Evolutionary conservation across 2,797 vertebrate genomes (phyloP), one percentile per base, ranked within the genome.

Genomic region (Euphonia xanthogaster): DNA sequence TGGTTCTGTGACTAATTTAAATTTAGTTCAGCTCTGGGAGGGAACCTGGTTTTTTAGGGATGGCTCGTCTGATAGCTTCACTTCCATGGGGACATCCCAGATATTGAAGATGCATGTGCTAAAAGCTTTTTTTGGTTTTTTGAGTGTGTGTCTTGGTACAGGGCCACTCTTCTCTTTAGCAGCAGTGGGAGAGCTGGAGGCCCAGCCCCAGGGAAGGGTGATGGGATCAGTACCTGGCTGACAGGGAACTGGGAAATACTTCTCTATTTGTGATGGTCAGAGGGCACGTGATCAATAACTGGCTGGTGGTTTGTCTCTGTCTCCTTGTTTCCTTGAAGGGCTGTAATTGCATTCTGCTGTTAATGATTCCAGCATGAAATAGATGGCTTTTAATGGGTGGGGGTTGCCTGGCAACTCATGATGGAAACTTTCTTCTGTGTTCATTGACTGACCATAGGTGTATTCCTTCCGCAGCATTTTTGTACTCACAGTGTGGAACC

Each of bases 301-400:
- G 80, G 17, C 57, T 57, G 24, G 16, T 72, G 50, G 47, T 68
- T 93, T 89, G 51, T 61, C 57, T 76, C 48, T 63, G 61, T 76
- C 87, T 77, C 53, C 57, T 67, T 57, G 15, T 88, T 90, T 90
- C 50, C 47, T 75, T 85, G 84, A 57, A 71, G 71, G 65, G 61
- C 50, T 66, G 55, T 90, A 75, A 93, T 75, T 93, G 78, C 10
- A 1, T 77, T 91, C 58, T 92, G 57, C 63, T 92, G 4, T 75
- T 71, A 82, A 87, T 87, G 68, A 86, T 71, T 92, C 31, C 47
- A 48, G 72, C 72, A 75, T 66, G 53, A 92, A 83, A 90, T 94
- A 57, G 2, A 8, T 84, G 70, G 86, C 86, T 88, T 94, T 90
- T 86, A 92, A 63, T 94, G 66, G 72, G 68, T 61, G 51, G 35